A percentile compares a stretch with the other conserved stretches of the same genome.
Evolutionary conservation across 2,888 invertebrate genomes (phyloP).

Genomic region (Enchytraeus crypticus): DNA sequence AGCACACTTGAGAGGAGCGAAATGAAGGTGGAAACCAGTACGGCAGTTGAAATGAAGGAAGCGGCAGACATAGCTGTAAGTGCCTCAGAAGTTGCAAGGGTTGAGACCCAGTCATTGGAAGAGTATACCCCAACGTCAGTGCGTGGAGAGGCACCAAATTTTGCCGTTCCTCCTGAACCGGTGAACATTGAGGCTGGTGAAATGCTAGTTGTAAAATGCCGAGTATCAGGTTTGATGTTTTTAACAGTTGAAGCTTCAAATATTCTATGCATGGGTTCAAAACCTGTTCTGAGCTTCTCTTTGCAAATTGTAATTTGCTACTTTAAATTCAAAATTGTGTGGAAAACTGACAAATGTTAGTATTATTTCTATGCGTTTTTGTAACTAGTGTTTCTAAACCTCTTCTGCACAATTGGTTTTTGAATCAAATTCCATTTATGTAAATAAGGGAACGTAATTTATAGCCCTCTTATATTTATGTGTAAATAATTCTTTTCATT

Average conservation of each 20-base stretch:
- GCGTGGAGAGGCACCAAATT: constrained; percentile 3
- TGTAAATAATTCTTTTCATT: too few relatives aligned
- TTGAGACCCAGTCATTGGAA: not conserved
- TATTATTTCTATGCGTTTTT: not conserved
- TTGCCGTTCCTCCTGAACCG: constrained; percentile 9
- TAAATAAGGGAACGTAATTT: too few relatives aligned
- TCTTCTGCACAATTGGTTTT: not conserved
- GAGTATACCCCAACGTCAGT: not conserved
- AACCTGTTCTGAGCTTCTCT: not conserved
- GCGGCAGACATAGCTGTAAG: not conserved
- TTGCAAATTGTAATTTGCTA: not conserved
- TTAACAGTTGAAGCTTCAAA: too few relatives aligned
- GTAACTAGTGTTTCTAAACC: too few relatives aligned
- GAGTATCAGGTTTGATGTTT: constrained; percentile 15
- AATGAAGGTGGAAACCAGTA: not conserved
- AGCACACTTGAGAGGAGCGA: not conserved
- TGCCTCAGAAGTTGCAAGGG: not conserved
- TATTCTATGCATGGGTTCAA: too few relatives aligned
- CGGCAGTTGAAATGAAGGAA: not conserved
- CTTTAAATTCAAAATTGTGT: not conserved
- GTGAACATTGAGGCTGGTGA: constrained; percentile 12
- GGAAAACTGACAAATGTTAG: not conserved
- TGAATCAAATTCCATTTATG: not conserved
- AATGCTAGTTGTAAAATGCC: constrained; percentile 13
- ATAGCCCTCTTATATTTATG: too few relatives aligned